A percentile compares a stretch with the other conserved stretches of the same genome.
phyloP scores from a whole-genome alignment of 2,113 vertebrate species.

The Epinephelus fuscoguttatus region DNA sequence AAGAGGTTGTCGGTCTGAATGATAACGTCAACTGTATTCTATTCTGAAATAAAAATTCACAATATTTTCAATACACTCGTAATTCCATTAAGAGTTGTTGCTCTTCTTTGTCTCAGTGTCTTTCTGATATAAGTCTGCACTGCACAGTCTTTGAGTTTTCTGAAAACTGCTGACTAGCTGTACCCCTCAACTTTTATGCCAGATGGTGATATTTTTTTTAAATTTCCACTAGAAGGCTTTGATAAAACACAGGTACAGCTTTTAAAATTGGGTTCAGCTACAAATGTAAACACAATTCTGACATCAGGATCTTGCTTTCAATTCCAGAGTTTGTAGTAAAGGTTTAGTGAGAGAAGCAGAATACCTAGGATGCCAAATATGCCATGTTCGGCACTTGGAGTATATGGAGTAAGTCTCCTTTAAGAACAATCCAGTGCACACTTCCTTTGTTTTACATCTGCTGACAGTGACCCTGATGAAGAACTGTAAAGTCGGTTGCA shows the following conservation, averaged over 20 bases:
- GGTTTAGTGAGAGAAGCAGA: too few species aligned
- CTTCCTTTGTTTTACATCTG: too few species aligned
- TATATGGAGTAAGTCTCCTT: too few species aligned
- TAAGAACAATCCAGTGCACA: too few species aligned
- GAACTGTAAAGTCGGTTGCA: too few species aligned
- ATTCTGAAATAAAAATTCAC: slow-evolving; percentile 82
- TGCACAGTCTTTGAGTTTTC: neutral
- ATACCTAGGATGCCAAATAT: too few species aligned
- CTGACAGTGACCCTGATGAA: too few species aligned
- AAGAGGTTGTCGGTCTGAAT: slow-evolving; percentile 63
- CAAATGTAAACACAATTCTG: neutral
- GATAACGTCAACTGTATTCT: slow-evolving; percentile 74
- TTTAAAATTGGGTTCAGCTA: neutral
- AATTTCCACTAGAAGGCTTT: neutral
- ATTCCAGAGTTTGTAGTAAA: neutral
- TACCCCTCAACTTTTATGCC: neutral
- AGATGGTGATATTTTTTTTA: neutral
- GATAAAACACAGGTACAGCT: neutral
- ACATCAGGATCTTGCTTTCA: neutral
- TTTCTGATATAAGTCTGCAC: neutral
- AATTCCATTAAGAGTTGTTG: slow-evolving; percentile 62
- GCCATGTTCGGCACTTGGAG: too few species aligned
- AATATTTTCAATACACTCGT: slow-evolving; percentile 81
- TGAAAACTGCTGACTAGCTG: neutral
- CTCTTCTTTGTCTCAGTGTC: slow-evolving; percentile 26